Evolutionary conservation across 2,113 vertebrate genomes (phyloP).

Genomic region (Holacanthus passer): DNA sequence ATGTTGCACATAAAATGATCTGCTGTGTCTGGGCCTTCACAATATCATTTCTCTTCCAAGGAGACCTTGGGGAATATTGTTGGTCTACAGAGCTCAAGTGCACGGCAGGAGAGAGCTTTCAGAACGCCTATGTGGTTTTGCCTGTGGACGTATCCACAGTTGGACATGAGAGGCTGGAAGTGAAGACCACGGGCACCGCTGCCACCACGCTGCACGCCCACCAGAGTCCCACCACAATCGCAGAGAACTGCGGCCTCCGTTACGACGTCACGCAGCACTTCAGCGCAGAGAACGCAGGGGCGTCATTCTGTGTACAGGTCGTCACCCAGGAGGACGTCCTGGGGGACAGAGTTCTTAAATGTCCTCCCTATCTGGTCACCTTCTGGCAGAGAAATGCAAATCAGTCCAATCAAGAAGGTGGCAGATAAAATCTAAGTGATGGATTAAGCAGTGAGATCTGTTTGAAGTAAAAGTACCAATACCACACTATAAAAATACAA

Average conservation of each 20-base stretch:
- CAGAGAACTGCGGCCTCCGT: constrained; percentile 78
- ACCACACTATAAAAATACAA: not conserved
- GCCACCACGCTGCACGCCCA: constrained; percentile 46
- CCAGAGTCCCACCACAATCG: constrained; percentile 43
- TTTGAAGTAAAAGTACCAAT: constrained; percentile 3
- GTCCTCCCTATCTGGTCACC: constrained; percentile 80
- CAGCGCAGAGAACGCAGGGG: not conserved
- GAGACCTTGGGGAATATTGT: constrained; percentile 76
- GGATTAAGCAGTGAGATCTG: not conserved
- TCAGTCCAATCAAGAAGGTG: constrained; percentile 45
- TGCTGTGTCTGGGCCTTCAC: not conserved
- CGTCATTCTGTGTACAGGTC: constrained; percentile 75
- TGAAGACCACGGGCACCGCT: constrained; percentile 39
- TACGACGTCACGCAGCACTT: constrained; percentile 77
- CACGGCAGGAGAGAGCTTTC: constrained; percentile 72
- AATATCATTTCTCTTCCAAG: constrained; percentile 57
- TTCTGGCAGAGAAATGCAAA: constrained; percentile 73
- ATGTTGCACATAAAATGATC: not conserved
- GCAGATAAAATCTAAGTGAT: constrained; percentile 31
- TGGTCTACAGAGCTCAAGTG: constrained; percentile 76
- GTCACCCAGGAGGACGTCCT: constrained; percentile 15
- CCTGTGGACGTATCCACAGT: constrained; percentile 63
- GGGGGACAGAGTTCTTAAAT: constrained; percentile 58
- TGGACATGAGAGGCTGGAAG: constrained; percentile 39
- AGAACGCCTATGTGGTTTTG: constrained; percentile 74